Conservation (phyloP, 2,888 invertebrate genomes). For the Phaedon cochleariae region DNA sequence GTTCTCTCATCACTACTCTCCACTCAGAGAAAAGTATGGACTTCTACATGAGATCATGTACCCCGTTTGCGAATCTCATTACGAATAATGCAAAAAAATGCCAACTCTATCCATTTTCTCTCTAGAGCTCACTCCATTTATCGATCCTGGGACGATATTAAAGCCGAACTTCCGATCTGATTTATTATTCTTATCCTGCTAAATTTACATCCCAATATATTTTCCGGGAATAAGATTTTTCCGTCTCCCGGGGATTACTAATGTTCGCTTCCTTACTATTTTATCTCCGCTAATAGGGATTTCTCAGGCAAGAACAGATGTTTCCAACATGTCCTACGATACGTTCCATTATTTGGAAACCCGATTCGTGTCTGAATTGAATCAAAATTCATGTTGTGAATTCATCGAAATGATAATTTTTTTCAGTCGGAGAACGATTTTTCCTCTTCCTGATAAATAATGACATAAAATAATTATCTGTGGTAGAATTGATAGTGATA, state of each 20-base stretch:
- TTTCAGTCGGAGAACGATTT: too few species aligned
- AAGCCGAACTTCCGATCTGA: slow-evolving; percentile 31
- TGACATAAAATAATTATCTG: too few species aligned
- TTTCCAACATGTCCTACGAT: not conserved
- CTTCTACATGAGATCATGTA: too few species aligned
- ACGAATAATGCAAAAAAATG: not conserved
- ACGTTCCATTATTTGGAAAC: too few species aligned
- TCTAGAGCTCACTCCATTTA: slow-evolving; percentile 1
- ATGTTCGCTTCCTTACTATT: slow-evolving; percentile 29
- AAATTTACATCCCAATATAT: slow-evolving; percentile 35
- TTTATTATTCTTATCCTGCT: slow-evolving; percentile 34
- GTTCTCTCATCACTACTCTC: too few species aligned
- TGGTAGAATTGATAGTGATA: too few species aligned
- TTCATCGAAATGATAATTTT: too few species aligned
- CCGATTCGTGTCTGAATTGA: too few species aligned
- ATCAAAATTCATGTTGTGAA: too few species aligned
- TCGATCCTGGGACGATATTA: slow-evolving; percentile 26
- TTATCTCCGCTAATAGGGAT: slow-evolving; percentile 32
- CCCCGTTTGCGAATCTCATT: too few species aligned
- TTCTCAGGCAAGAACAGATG: slow-evolving; percentile 5
- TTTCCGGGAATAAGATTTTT: slow-evolving; percentile 23
- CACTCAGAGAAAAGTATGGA: too few species aligned
- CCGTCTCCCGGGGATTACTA: slow-evolving; percentile 26
- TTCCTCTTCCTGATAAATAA: too few species aligned
- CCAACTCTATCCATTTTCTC: slow-evolving; percentile 1